Evolutionary conservation across 2,113 vertebrate genomes (phyloP).

Genomic region (Leuciscus idus): DNA sequence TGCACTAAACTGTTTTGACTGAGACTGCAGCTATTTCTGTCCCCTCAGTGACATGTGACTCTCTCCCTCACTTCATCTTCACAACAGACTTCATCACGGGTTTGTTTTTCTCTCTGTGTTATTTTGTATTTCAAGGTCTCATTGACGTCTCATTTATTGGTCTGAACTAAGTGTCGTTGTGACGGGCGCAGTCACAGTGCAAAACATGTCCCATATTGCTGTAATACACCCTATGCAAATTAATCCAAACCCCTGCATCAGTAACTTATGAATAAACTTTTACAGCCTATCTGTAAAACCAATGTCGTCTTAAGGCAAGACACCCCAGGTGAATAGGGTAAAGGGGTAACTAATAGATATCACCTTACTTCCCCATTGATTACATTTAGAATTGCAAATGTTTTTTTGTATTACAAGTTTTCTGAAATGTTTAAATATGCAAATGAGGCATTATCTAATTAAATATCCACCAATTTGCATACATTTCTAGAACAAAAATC

Average conservation of each 20-base stretch:
- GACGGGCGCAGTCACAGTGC: not conserved
- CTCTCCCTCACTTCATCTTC: not conserved
- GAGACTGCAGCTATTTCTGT: slow-evolving; percentile 32
- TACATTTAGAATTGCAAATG: too few species aligned
- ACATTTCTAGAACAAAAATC: too few species aligned
- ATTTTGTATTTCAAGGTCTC: not conserved
- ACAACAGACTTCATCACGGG: slow-evolving; percentile 17
- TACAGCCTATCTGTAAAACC: not conserved
- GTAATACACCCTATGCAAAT: not conserved
- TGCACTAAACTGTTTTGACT: slow-evolving; percentile 21
- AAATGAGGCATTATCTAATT: too few species aligned
- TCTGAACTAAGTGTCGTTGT: not conserved
- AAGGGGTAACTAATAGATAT: too few species aligned
- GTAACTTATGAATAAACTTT: not conserved
- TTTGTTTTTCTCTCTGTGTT: not conserved
- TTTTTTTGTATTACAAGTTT: too few species aligned
- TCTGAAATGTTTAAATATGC: too few species aligned
- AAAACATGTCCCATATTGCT: not conserved
- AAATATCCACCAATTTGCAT: too few species aligned
- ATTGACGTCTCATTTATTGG: not conserved
- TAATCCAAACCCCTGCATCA: not conserved
- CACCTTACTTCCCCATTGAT: too few species aligned
- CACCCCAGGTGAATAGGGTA: too few species aligned
- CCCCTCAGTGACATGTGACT: slow-evolving; percentile 30
- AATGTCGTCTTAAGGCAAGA: too few species aligned